Percentiles rank a stretch among this genome's conserved stretches.
phyloP scores from a whole-genome alignment of 2,888 invertebrate genomes.

The Himalopsyche kuldschensis region DNA sequence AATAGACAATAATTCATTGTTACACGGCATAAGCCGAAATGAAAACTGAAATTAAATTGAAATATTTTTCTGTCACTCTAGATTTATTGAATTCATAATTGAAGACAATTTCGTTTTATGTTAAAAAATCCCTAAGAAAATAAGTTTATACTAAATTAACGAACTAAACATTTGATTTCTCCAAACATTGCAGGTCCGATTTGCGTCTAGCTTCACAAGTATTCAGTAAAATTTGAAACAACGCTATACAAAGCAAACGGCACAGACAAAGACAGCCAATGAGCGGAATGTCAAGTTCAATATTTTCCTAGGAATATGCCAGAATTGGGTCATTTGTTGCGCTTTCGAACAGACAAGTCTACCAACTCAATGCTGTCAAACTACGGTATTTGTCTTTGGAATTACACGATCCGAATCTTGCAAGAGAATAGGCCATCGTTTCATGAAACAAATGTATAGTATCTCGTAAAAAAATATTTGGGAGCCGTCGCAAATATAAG shows the following conservation, averaged over 20 bases:
- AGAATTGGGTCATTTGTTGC: conserved; percentile 20
- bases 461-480: conserved; percentile 62
- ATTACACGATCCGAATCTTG: conserved; percentile 48
- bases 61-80: too few species aligned
- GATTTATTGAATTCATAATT: too few species aligned
- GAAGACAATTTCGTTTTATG: not conserved
- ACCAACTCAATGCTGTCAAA: conserved; percentile 5
- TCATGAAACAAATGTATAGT: conserved; percentile 64
- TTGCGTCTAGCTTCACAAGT: not conserved
- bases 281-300: conserved; percentile 26
- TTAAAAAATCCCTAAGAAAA: not conserved
- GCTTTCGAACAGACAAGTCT: conserved; percentile 17
- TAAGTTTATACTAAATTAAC: not conserved
- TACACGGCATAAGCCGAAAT: too few species aligned
- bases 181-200: not conserved
- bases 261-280: not conserved
- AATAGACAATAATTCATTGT: not conserved
- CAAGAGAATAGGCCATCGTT: conserved; percentile 60
- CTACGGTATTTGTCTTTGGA: conserved; percentile 21
- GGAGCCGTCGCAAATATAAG: conserved; percentile 60
- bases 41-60: too few species aligned
- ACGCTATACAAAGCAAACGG: not conserved
- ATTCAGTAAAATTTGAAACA: not conserved
- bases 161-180: not conserved
- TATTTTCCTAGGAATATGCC: not conserved